These are phyloP conservation scores for Phoxinus phoxinus DNA, from an alignment of 2,113 vertebrate genomes.

Conservation along the genomic window DNA sequence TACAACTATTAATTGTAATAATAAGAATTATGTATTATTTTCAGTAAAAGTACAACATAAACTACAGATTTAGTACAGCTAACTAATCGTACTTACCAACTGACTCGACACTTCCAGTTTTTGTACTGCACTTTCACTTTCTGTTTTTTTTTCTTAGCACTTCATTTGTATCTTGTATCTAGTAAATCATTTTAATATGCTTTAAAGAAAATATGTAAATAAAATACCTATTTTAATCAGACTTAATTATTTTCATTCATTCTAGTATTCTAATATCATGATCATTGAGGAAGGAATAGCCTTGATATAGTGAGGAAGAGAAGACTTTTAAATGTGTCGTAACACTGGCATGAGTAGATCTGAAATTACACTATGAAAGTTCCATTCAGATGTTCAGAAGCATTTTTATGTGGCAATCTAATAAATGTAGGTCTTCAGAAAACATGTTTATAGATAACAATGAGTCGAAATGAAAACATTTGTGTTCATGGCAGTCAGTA, in stretches of 20 bases:
- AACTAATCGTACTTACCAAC: not conserved
- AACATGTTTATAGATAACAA: not conserved
- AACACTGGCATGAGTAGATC: not conserved
- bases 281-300: not conserved
- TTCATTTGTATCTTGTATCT: not conserved
- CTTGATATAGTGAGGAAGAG: not conserved
- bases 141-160: too few species aligned
- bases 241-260: not conserved
- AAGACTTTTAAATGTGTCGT: not conserved
- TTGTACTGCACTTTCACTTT: not conserved
- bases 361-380: not conserved
- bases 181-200: not conserved
- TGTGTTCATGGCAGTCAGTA: not conserved
- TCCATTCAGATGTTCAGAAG: not conserved
- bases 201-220: not conserved
- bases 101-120: not conserved
- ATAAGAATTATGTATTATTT: not conserved
- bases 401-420: not conserved
- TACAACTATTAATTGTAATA: too few species aligned
- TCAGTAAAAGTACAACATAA: not conserved
- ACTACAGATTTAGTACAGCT: not conserved
- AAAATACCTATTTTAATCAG: too few species aligned
- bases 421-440: not conserved
- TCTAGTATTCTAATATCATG: not conserved
- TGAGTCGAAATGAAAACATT: not conserved